These are phyloP conservation scores for Cheilosia soror DNA, from an alignment of 2,888 invertebrate species.

Conservation along the genomic window DNA sequence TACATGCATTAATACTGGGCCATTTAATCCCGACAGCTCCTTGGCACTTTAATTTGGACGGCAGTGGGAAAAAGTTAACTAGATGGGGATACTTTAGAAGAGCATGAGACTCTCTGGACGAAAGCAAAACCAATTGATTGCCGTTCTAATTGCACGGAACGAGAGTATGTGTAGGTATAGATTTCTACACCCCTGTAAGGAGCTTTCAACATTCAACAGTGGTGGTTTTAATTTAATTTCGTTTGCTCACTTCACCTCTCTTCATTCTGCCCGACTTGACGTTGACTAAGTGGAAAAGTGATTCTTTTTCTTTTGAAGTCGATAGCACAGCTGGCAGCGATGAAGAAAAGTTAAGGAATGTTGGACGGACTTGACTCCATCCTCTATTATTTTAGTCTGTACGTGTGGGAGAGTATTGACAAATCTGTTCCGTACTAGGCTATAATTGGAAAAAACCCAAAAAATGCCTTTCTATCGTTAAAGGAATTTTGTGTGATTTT, in stretches of 20 bases:
- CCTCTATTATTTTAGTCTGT: not conserved
- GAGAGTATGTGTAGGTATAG: not conserved
- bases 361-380: not conserved
- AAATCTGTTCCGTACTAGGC: too few relatives aligned
- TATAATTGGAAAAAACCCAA: too few relatives aligned
- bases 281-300: slow-evolving; percentile 1
- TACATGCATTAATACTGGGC: slow-evolving; percentile 19
- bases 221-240: slow-evolving; percentile 41
- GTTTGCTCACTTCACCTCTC: slow-evolving; percentile 5
- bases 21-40: slow-evolving; percentile 27
- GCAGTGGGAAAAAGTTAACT: not conserved
- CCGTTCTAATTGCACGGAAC: slow-evolving; percentile 35
- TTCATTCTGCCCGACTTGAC: slow-evolving; percentile 10
- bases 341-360: slow-evolving; percentile 2
- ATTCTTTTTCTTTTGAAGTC: not conserved
- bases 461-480: too few relatives aligned
- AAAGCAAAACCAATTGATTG: slow-evolving; percentile 37
- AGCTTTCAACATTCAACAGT: slow-evolving; percentile 16
- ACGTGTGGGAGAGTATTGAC: too few relatives aligned
- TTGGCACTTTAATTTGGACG: slow-evolving; percentile 19
- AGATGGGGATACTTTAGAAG: not conserved
- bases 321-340: slow-evolving; percentile 24
- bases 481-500: too few relatives aligned
- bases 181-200: not conserved
- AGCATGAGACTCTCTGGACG: slow-evolving; percentile 4